A percentile compares a stretch with the other conserved stretches of the same genome.
These are phyloP conservation scores for Motacilla tschutschensis DNA, from an alignment of 2,113 vertebrate species.

Conservation along the genomic window DNA sequence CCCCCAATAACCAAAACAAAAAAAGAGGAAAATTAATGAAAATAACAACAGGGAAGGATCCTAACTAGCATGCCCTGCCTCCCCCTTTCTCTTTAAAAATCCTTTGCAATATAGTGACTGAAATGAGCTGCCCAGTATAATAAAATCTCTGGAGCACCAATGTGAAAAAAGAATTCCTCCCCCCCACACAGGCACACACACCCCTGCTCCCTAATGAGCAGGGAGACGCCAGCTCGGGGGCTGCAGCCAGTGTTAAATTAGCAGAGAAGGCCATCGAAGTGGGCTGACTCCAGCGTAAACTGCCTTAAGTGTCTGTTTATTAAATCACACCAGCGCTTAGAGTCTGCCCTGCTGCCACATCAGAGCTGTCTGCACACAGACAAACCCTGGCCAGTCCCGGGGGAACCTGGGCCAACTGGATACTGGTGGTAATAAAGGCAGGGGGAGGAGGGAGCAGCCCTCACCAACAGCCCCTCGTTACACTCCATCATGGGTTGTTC, in stretches of 20 bases:
- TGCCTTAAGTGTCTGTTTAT: constrained; percentile 75
- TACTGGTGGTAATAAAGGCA: constrained; percentile 24
- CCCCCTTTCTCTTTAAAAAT: constrained; percentile 22
- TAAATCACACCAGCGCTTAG: constrained; percentile 69
- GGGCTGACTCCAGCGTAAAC: constrained; percentile 68
- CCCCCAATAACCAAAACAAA: constrained; percentile 12
- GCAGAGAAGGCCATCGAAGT: constrained; percentile 68
- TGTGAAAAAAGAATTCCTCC: constrained; percentile 36
- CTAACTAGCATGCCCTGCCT: constrained; percentile 15
- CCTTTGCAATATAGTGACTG: constrained; percentile 22
- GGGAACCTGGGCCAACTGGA: constrained; percentile 50
- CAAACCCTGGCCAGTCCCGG: constrained; percentile 47
- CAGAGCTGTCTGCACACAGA: constrained; percentile 67
- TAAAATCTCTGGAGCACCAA: constrained; percentile 51
- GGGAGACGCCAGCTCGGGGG: constrained; percentile 69
- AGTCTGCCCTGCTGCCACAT: constrained; percentile 68
- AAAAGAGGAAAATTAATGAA: constrained; percentile 55
- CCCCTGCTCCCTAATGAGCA: constrained; percentile 64
- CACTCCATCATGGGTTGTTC: background rate
- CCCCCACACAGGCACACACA: background rate
- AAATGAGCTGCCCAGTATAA: constrained; percentile 65
- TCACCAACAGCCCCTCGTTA: constrained; percentile 7
- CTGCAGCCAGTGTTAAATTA: constrained; percentile 71
- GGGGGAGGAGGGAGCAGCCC: background rate
- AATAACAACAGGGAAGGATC: constrained; percentile 47